Percentiles rank a stretch among this genome's conserved stretches.
These are phyloP conservation scores for Takifugu rubripes DNA, from an alignment of 2,797 vertebrate genomes.

Conservation along the genomic window DNA sequence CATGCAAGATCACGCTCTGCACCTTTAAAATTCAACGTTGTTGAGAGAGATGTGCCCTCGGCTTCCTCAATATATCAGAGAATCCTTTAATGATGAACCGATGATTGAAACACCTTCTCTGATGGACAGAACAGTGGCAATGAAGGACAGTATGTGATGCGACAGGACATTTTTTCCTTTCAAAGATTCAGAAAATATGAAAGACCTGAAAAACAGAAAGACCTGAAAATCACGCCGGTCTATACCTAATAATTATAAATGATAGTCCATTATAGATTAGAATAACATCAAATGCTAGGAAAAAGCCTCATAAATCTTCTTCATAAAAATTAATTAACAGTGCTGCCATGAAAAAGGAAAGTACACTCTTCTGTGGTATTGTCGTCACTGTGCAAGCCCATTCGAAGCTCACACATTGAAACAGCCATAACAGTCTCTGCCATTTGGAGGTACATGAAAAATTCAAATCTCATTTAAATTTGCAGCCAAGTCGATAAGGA, in stretches of 20 bases:
- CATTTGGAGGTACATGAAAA: slow-evolving; percentile 74
- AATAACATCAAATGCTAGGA: slow-evolving; percentile 23
- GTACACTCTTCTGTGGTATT: slow-evolving; percentile 39
- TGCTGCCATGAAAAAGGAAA: slow-evolving; percentile 39
- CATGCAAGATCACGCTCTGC: no score
- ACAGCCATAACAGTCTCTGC: slow-evolving; percentile 51
- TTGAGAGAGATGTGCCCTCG: slow-evolving; percentile 16
- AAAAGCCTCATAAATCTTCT: slow-evolving; percentile 38
- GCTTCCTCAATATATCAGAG: slow-evolving; percentile 19
- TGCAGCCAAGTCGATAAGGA: slow-evolving; percentile 51
- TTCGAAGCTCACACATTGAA: slow-evolving; percentile 49
- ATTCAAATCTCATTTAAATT: slow-evolving; percentile 75
- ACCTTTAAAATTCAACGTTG: slow-evolving; percentile 19
- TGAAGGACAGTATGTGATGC: slow-evolving; percentile 7
- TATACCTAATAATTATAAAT: slow-evolving; percentile 36
- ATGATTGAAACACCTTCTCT: slow-evolving; percentile 41
- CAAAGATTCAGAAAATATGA: slow-evolving; percentile 5
- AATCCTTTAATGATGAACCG: slow-evolving; percentile 47
- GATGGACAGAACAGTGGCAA: slow-evolving; percentile 3
- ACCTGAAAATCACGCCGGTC: slow-evolving; percentile 17
- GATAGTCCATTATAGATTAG: slow-evolving; percentile 38
- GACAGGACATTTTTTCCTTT: no score
- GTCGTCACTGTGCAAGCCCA: slow-evolving; percentile 35
- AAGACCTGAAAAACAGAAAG: slow-evolving; percentile 30
- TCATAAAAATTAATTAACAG: slow-evolving; percentile 48